Base-by-base conservation (phyloP, 2,888 invertebrate species). In the Drosophila anomalata region DNA sequence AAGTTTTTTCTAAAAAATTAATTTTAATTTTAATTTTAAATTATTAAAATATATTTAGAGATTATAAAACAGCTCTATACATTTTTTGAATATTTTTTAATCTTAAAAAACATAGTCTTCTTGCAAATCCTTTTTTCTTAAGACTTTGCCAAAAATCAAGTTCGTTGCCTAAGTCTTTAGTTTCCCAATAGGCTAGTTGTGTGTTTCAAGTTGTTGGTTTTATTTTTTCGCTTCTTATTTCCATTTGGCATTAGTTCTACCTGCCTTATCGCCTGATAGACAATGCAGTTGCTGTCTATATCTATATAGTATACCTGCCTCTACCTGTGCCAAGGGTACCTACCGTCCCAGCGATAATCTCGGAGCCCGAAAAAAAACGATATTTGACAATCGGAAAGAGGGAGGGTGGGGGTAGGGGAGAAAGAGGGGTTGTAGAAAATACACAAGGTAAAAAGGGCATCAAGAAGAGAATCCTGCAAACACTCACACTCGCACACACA, bases 391-490 rank as follows among this genome's bases (percentile, higher is more conserved):
- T 76, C 75, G 76, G 73, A 73, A 70, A 63, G 68, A 59, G 44
- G 17, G 51, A 69, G 61, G 69, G 74, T 67, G 56, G 57, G 36
- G 67, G 67, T 17, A 60, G 17, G 14, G 50, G 47, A 75, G 71
- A 67, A 29, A 29, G 29, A 29, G 29, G 29, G 29, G 29, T 9
- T 29, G 29, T 29, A 29, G 29, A 29, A 29, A 29, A 29, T 29
- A 68, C 65, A 61, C 39, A 51, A 55, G 47, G 44, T 46, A 57
- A 57, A 74, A 84, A 69, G 69, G 70, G 76, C 84, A 86, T 65
- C 67, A 74, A 69, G 77, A 74, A 69, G 79, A 77, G 78, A 84
- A 73, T 83, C 80, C 85, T 81, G 80, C 67, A 60, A 65, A 80
- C 55, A 55, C 36, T 59, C 46, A 47, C 55, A 53, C n/a, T 24